Base-by-base conservation (phyloP, 2,888 invertebrate species). In the Volucella inflata region DNA sequence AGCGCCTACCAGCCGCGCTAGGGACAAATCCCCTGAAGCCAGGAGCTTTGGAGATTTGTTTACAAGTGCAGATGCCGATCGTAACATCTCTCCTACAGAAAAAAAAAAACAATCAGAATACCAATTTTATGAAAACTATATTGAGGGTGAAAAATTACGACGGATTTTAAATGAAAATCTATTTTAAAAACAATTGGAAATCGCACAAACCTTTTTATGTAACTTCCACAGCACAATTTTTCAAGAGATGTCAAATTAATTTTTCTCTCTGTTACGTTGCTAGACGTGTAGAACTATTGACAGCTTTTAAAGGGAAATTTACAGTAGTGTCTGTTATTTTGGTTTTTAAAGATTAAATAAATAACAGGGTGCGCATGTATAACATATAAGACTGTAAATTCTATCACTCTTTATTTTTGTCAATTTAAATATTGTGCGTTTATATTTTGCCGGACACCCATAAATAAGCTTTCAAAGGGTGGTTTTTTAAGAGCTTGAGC, bases 1-100 rank as follows among this genome's bases (percentile, higher is more conserved):
- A 30, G 70, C 79, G 30, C 75, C 81, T 62, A 74, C 81, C 10
- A 82, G 16, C 50, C 82, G 75, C 8, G 68, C 46, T 59, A 85
- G 75, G 46, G 87, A 75, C 72, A 87, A 46, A 71, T 87, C 81
- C 67, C 88, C 87, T 16, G 79, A 77, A 44, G 87, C 81, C 74
- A 88, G 83, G 68, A 89, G 78, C 64, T 87, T 88, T 8, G 89
- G 88, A 30, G 89, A 87, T 87, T 89, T 89, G 87, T 89, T 89
- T 87, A 90, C 87, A 17, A 90, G 87, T 70, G 88, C 88, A 68
- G 89, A 87, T 82, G 89, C 89, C 62, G 90, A 89, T 68, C 91
- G 91, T 87, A 91, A 87, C 91, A 91, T 90, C 83, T 88, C 87
- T 74, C 68, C 87, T 87, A 53, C 21, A 76, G n/a, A 70, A 36